Evolutionary conservation across 2,797 vertebrate species (phyloP), one percentile per base, ranked within the genome.

Genomic region (Leptatherina wallacei): DNA sequence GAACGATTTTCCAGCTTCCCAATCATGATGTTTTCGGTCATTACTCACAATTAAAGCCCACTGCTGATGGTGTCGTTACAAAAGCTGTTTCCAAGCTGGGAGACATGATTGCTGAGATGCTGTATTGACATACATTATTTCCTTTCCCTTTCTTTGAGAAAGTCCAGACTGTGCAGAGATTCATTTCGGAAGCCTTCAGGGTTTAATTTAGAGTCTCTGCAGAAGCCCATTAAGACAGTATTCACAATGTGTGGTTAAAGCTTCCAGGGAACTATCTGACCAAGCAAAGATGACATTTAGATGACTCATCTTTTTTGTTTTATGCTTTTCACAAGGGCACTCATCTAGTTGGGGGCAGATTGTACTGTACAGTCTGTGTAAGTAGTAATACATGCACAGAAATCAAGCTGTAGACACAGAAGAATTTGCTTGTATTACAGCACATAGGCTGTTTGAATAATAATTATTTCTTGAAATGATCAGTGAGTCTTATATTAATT

Each of bases 201-300:
- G 14, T 68, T 73, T 69, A 56, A 79, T 58, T 66, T 70, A 64
- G 54, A 67, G 44, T 66, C 61, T 77, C 36, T 86, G 62, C 78
- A 72, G 73, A 75, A 29, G 16, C 27, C 47, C 20, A 22, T 57
- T 11, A 40, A 65, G 70, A 78, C 55, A 81, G 51, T 20, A 54
- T 61, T 70, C 64, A 47, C 27, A 59, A 69, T 14, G 36, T 84
- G 65, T 69, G 79, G 40, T 72, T 61, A 67, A 77, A 80, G 59
- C 69, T 66, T 69, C 29, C 49, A 36, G 65, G 54, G 60, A 81
- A 60, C 12, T 51, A 47, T 84, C 59, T 77, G 81, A 89, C 76
- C 80, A 80, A 75, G 80, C 84, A 83, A 71, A 85, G 32, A 79
- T 81, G 86, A 79, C 85, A 83, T 87, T 83, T 81, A 75, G 56